phyloP scores from a whole-genome alignment of 1,140 invertebrate genomes.

The Drosophila lacertosa region DNA sequence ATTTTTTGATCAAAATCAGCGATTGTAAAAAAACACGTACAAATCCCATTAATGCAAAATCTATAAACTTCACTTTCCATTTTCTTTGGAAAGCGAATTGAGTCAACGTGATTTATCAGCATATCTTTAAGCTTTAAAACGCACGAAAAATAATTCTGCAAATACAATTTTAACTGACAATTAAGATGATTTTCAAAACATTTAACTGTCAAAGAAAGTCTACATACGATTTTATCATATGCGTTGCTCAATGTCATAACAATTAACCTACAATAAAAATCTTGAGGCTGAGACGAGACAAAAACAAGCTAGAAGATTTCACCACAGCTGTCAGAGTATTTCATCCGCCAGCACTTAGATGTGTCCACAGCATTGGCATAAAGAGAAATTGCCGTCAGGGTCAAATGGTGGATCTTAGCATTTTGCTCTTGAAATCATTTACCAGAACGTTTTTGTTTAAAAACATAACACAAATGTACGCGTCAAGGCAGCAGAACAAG shows the following conservation, averaged over 20 bases:
- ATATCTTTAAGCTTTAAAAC: constrained; percentile 31
- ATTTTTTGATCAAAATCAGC: not conserved
- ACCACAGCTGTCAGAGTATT: constrained; percentile 45
- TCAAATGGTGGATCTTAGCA: constrained; percentile 48
- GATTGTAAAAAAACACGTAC: constrained; percentile 5
- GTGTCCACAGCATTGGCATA: constrained; percentile 25
- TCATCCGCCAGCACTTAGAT: constrained; percentile 38
- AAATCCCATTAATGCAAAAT: constrained; percentile 3
- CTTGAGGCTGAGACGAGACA: constrained; percentile 47
- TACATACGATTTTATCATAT: constrained; percentile 35
- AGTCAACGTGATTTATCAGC: constrained; percentile 22
- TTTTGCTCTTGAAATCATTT: constrained; percentile 56
- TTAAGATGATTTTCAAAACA: constrained; percentile 51
- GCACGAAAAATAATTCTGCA: constrained; percentile 31
- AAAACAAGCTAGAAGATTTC: constrained; percentile 61
- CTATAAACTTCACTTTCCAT: constrained; percentile 21
- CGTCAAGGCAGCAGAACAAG: constrained; percentile 46
- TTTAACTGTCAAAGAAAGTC: constrained; percentile 66
- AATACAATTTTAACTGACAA: constrained; percentile 27
- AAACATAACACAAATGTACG: constrained; percentile 34
- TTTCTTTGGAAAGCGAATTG: not conserved
- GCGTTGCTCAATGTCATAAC: constrained; percentile 75
- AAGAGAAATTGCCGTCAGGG: constrained; percentile 66
- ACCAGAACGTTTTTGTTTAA: constrained; percentile 51
- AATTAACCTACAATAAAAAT: constrained; percentile 75